Conservation (phyloP, 2,797 vertebrate genomes). For the Gymnothorax reevesii region DNA sequence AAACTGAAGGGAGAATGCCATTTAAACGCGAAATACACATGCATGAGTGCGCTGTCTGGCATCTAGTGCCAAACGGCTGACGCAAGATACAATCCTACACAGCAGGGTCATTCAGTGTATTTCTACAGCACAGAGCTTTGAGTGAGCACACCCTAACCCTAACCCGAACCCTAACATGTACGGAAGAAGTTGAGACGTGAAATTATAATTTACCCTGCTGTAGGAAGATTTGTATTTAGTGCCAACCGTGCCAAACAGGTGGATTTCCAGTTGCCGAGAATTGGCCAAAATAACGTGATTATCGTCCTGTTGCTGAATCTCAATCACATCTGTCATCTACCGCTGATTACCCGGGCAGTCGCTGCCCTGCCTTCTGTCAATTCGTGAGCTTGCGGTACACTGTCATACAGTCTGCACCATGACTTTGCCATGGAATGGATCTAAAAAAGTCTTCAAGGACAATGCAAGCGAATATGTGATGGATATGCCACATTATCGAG, state of each 20-base stretch:
- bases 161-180: too few species aligned
- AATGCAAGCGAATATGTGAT: slow-evolving; percentile 1
- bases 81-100: too few species aligned
- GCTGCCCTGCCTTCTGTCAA: slow-evolving; percentile 10
- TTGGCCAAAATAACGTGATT: slow-evolving; percentile 25
- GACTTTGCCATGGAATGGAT: slow-evolving; percentile 9
- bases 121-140: too few species aligned
- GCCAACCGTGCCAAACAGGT: neutral
- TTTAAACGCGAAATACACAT: neutral
- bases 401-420: neutral
- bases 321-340: slow-evolving; percentile 22
- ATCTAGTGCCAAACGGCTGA: neutral
- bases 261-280: neutral
- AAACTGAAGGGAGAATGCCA: neutral
- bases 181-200: too few species aligned
- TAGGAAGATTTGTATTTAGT: too few species aligned
- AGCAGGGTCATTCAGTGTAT: too few species aligned
- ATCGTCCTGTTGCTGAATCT: slow-evolving; percentile 13
- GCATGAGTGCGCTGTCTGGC: neutral
- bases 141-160: too few species aligned
- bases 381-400: slow-evolving; percentile 9
- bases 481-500: slow-evolving; percentile 14
- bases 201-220: too few species aligned
- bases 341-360: slow-evolving; percentile 14
- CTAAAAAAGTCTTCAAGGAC: slow-evolving; percentile 11